A percentile compares a stretch with the other conserved stretches of the same genome.
Conservation (phyloP, 2,797 vertebrate species). For the Manis pentadactyla region DNA sequence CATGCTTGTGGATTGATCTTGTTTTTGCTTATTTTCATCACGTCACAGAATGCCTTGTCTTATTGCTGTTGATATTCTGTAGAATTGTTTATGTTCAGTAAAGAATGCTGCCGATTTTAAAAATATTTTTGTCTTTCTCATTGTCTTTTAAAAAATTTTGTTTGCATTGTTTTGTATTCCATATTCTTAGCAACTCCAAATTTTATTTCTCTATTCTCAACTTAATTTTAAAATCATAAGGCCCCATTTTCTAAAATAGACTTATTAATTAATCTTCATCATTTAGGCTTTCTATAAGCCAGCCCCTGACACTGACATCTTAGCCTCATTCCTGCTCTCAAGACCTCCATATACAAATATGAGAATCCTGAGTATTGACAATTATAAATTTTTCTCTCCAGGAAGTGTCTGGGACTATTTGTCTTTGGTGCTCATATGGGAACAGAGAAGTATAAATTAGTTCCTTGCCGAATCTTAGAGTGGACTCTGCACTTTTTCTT, state of each 20-base stretch:
- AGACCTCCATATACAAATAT: background rate
- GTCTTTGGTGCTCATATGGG: background rate
- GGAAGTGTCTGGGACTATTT: background rate
- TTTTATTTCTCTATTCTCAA: background rate
- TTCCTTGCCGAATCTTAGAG: background rate
- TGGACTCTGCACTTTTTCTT: background rate
- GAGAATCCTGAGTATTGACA: background rate
- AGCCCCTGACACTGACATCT: background rate
- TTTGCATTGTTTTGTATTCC: background rate
- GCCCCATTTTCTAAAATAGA: background rate
- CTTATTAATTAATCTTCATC: background rate
- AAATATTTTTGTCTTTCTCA: background rate
- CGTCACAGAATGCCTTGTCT: background rate
- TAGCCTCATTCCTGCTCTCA: background rate
- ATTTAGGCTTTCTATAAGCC: background rate
- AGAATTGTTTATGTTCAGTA: background rate
- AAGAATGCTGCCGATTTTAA: background rate
- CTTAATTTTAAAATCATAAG: background rate
- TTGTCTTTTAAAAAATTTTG: background rate
- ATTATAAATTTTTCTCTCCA: background rate
- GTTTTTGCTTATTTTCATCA: background rate
- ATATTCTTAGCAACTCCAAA: background rate
- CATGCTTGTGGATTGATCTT: background rate
- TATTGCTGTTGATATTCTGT: background rate
- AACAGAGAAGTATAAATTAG: background rate